Evolutionary conservation across 2,113 vertebrate genomes (phyloP).

Genomic region (Tragulus kanchil): DNA sequence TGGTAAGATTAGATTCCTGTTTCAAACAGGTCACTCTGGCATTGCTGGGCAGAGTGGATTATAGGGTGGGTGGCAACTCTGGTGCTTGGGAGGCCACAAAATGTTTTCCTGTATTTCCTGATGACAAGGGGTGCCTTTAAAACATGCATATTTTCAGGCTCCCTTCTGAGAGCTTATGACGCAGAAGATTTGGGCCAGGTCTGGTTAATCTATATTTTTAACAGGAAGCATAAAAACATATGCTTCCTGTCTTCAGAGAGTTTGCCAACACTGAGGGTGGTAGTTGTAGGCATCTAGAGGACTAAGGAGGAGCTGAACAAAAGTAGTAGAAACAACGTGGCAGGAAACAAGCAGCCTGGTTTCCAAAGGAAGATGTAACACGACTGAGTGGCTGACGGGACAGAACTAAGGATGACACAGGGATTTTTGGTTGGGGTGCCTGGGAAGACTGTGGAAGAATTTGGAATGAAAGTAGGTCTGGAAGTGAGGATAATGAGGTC

Average conservation of each 20-base stretch:
- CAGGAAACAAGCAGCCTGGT: background rate
- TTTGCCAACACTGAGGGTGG: background rate
- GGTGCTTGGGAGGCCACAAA: background rate
- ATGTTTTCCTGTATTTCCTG: background rate
- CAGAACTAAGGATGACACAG: background rate
- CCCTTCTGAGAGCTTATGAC: background rate
- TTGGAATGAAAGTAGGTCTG: background rate
- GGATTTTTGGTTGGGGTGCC: background rate
- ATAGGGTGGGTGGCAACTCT: background rate
- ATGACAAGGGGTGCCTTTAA: background rate
- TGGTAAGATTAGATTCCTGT: slow-evolving; percentile 17
- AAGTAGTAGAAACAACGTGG: background rate
- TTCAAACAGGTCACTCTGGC: slow-evolving; percentile 20
- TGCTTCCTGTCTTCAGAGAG: background rate
- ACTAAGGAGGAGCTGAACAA: background rate
- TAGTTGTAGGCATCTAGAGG: background rate
- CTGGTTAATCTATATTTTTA: background rate
- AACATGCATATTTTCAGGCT: background rate
- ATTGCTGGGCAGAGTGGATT: background rate
- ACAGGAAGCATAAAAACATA: background rate
- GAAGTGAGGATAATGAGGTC: background rate
- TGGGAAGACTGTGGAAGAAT: background rate
- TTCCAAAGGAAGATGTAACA: background rate
- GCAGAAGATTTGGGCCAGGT: background rate
- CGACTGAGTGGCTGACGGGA: background rate